phyloP scores from a whole-genome alignment of 2,888 invertebrate species.

The Argyra leucocephala region DNA sequence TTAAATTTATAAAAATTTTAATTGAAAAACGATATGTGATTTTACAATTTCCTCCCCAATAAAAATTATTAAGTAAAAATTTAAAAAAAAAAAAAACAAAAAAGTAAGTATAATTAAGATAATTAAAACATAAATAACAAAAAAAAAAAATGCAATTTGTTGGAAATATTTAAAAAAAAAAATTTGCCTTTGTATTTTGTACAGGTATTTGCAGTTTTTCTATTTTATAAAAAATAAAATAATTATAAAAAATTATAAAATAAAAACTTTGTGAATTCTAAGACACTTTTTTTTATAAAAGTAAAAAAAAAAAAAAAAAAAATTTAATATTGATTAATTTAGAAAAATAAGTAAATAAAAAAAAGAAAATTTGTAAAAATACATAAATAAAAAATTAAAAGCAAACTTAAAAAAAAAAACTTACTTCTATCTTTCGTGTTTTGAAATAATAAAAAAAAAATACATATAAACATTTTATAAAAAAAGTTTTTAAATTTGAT shows the following conservation, averaged over 20 bases:
- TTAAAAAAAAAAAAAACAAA: background rate
- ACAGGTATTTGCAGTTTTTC: slow-evolving; percentile 6
- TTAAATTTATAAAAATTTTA: background rate
- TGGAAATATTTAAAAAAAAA: background rate
- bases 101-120: background rate
- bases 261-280: background rate
- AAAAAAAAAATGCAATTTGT: background rate
- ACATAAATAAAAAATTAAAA: no score
- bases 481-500: no score
- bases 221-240: background rate
- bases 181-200: background rate
- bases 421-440: slow-evolving; percentile 3
- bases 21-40: background rate
- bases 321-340: no score
- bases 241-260: background rate
- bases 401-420: background rate
- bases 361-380: no score
- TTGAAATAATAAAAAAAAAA: no score
- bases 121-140: background rate
- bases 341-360: no score
- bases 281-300: background rate
- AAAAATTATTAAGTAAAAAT: background rate
- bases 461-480: no score
- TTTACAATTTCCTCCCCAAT: slow-evolving; percentile 1
- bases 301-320: background rate